Base-by-base conservation (phyloP, 2,113 vertebrate genomes). In the Tichodroma muraria region DNA sequence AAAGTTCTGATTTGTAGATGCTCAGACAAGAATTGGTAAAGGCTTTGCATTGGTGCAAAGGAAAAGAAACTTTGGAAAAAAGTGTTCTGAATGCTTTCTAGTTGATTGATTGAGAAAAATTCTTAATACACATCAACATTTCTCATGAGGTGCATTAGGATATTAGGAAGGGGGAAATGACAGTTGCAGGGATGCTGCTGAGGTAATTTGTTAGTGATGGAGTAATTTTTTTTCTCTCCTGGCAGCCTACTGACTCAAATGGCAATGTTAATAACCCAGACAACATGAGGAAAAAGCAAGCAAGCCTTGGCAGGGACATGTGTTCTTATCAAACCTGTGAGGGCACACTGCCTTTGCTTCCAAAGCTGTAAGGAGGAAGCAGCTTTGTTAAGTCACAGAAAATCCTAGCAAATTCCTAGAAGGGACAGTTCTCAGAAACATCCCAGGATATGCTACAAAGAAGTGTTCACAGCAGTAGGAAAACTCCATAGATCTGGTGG, bases 391-490 rank as follows among this genome's bases (percentile, higher is more conserved):
- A 93, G 35, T n/a, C 71, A 77, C 52, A 77, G 35, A 90, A 94
- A 73, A 92, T 61, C 64, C 71, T n/a, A 80, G 68, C 22, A 59
- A 78, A 88, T 96, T 96, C 92, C 92, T 93, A 80, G 96, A 95
- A 90, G 24, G 38, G 28, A 28, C 22, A 44, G 24, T 31, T 92
- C 85, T 75, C 63, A 75, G 80, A 77, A 40, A 71, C 13, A 70
- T 28, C 30, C 30, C 42, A 37, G 44, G 44, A 52, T 45, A 57
- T 28, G 49, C 33, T 91, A 90, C 69, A 90, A 86, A 93, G 84
- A 42, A 76, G 5, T 38, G 22, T 20, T 93, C 92, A 80, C 80
- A 94, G 94, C n/a, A 4, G 92, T 40, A 92, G 80, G 18, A 91
- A 85, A 90, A 61, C 17, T 88, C 66, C 73, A 80, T 79, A 64